Evolutionary conservation across 1,140 invertebrate genomes (phyloP).

Genomic region (Sarcophaga bullata): DNA sequence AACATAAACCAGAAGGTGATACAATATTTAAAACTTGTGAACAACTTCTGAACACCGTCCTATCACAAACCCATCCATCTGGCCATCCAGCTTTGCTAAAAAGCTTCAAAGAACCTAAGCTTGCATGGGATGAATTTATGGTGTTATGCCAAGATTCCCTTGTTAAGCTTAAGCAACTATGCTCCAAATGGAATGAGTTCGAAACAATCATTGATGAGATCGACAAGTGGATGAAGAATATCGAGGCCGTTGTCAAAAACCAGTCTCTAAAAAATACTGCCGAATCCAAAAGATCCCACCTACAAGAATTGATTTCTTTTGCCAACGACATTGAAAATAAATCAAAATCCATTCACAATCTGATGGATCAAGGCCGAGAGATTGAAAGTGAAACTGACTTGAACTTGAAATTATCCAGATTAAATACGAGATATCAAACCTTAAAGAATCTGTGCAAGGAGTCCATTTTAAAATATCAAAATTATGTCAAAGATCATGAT

Average conservation of each 20-base stretch:
- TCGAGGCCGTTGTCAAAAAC: constrained; percentile 87
- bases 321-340: constrained; percentile 80
- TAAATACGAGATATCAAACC: constrained; percentile 85
- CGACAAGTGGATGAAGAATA: constrained; percentile 84
- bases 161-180: constrained; percentile 76
- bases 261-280: constrained; percentile 88
- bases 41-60: constrained; percentile 75
- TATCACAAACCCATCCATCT: constrained; percentile 80
- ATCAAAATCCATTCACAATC: constrained; percentile 75
- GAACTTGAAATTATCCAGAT: constrained; percentile 79
- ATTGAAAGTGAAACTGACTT: constrained; percentile 83
- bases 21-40: constrained; percentile 77
- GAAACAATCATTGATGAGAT: constrained; percentile 80
- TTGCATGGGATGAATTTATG: constrained; percentile 82
- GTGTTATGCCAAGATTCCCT: constrained; percentile 75
- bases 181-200: constrained; percentile 82
- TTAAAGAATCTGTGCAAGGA: constrained; percentile 86
- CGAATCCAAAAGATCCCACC: constrained; percentile 82
- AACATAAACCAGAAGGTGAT: constrained; percentile 79
- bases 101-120: constrained; percentile 79
- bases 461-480: constrained; percentile 80
- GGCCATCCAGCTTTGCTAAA: constrained; percentile 81
- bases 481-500: constrained; percentile 86
- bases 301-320: constrained; percentile 80
- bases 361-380: constrained; percentile 76